Percentiles rank a stretch among this genome's conserved stretches.
These are phyloP conservation scores for Tortricodes alternella DNA, from an alignment of 2,888 invertebrate species.

Conservation along the genomic window DNA sequence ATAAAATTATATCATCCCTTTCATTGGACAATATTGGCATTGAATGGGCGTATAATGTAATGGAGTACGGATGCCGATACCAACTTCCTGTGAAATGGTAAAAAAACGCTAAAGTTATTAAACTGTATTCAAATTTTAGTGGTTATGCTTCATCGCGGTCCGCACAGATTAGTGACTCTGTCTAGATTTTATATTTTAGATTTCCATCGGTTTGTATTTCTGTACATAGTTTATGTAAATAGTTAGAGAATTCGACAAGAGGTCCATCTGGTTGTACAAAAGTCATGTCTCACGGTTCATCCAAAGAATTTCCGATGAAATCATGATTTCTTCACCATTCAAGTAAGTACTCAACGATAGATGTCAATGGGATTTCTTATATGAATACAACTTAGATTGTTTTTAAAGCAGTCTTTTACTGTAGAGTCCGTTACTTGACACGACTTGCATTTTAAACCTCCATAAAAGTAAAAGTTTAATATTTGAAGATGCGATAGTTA, in stretches of 20 bases:
- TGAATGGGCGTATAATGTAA: no score
- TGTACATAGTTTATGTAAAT: slow-evolving; percentile 15
- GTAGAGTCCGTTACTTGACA: slow-evolving; percentile 61
- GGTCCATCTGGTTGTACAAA: slow-evolving; percentile 1
- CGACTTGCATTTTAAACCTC: slow-evolving; percentile 68
- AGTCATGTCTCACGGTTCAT: not conserved
- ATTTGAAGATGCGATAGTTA: slow-evolving; percentile 73
- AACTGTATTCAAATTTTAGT: no score
- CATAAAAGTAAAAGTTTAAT: slow-evolving; percentile 79
- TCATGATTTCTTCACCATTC: slow-evolving; percentile 7
- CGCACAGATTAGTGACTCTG: no score
- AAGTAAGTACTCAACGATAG: slow-evolving; percentile 13
- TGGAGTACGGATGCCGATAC: no score
- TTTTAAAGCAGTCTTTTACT: slow-evolving; percentile 20
- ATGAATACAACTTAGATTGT: slow-evolving; percentile 8
- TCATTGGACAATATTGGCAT: no score
- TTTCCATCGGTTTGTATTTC: no score
- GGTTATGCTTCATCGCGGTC: no score
- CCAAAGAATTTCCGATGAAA: slow-evolving; percentile 9
- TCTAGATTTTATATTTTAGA: no score
- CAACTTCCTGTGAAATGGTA: no score
- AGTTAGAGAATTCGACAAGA: slow-evolving; percentile 19
- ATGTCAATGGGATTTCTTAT: slow-evolving; percentile 21
- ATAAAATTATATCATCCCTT: no score
- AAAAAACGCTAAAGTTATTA: no score